Base-by-base conservation (phyloP, 2,888 invertebrate species). In the Heteromurus nitidus region DNA sequence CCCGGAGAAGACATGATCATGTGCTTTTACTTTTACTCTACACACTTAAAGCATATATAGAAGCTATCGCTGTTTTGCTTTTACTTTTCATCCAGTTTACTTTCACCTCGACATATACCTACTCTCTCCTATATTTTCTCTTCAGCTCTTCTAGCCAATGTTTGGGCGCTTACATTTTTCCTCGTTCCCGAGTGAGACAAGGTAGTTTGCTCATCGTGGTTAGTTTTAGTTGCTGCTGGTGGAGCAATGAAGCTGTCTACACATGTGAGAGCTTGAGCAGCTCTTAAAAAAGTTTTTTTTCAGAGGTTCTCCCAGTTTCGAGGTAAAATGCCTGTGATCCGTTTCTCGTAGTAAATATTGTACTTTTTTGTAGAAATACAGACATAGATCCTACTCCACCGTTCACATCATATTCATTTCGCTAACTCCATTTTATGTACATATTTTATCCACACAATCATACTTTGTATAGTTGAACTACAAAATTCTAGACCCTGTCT, bases 1-100 rank as follows among this genome's bases (percentile, higher is more conserved):
- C n/a, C n/a, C n/a, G n/a, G n/a, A n/a, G n/a, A n/a, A 65, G 79
- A 65, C 72, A 72, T 79, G 79, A 79, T 79, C 79, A 26, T 30
- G 68, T 68, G 22, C 47, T n/a, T n/a, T n/a, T n/a, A n/a, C n/a
- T n/a, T n/a, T n/a, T n/a, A n/a, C n/a, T n/a, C n/a, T n/a, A n/a
- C n/a, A n/a, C n/a, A n/a, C n/a, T n/a, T n/a, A n/a, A n/a, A n/a
- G n/a, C n/a, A n/a, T n/a, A n/a, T n/a, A n/a, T 7, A 36, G 36
- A 36, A 36, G 36, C 36, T 36, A 7, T 36, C 13, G 9, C 36
- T 62, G 30, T 13, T 62, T 30, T 62, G 31, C 64, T 24, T 60
- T 47, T 58, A 42, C 30, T 69, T 76, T 76, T 69, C 68, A 62
- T 69, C 75, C 47, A 64, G 70, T 76, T 53, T 65, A 22, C 64